Percentiles rank a stretch among this genome's conserved stretches.
Evolutionary conservation across 1,140 invertebrate genomes (phyloP).

Genomic region (Drosophila tristis): DNA sequence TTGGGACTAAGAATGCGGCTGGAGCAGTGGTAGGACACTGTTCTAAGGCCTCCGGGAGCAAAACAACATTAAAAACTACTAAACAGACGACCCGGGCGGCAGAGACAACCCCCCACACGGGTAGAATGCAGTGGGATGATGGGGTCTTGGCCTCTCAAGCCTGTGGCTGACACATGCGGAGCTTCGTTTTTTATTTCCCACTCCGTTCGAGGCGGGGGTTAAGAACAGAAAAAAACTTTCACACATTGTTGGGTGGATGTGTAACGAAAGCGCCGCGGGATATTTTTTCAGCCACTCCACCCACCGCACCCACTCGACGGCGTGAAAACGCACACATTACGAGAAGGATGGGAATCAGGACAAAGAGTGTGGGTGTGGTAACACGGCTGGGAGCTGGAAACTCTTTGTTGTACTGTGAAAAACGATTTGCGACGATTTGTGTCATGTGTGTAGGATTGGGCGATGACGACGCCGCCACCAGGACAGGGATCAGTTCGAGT

Average conservation of each 20-base stretch:
- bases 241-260: conserved; percentile 80
- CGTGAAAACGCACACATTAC: conserved; percentile 79
- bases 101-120: conserved; percentile 26
- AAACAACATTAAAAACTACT: conserved; percentile 82
- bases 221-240: conserved; percentile 75
- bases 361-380: too few species aligned
- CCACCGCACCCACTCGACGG: conserved; percentile 23
- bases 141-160: conserved; percentile 19
- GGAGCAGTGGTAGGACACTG: not conserved
- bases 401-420: conserved; percentile 70
- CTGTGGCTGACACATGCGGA: conserved; percentile 79
- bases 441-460: conserved; percentile 59
- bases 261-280: conserved; percentile 76
- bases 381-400: not conserved
- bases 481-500: conserved; percentile 5
- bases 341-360: not conserved
- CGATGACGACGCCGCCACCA: conserved; percentile 41
- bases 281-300: conserved; percentile 56
- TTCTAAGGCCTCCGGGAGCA: conserved; percentile 60
- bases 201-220: conserved; percentile 22
- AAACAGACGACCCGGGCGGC: conserved; percentile 39
- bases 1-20: conserved; percentile 6
- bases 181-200: conserved; percentile 59
- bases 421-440: conserved; percentile 82
- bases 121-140: not conserved